phyloP scores from a whole-genome alignment of 2,113 vertebrate species.

The Cyanoramphus novaezelandiae region DNA sequence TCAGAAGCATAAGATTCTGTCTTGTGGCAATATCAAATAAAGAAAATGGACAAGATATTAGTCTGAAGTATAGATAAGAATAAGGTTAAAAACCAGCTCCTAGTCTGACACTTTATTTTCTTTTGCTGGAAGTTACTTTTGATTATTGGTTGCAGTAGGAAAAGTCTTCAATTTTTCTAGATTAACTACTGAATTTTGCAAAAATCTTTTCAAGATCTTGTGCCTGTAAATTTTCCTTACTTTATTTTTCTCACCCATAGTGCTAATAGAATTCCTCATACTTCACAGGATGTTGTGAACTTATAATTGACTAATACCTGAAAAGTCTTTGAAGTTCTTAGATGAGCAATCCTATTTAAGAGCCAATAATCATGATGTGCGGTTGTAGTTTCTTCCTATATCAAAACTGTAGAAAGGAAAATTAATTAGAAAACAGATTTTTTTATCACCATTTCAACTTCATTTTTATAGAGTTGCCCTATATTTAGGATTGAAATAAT shows the following conservation, averaged over 20 bases:
- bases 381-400: slow-evolving; percentile 18
- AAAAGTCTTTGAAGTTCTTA: neutral
- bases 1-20: slow-evolving; percentile 47
- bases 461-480: neutral
- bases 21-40: slow-evolving; percentile 26
- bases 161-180: neutral
- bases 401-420: slow-evolving; percentile 49
- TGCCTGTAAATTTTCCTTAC: neutral
- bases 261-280: neutral
- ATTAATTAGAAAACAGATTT: slow-evolving; percentile 5
- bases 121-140: slow-evolving; percentile 52
- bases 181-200: neutral
- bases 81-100: slow-evolving; percentile 44
- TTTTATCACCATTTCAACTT: slow-evolving; percentile 37
- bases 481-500: neutral
- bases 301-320: neutral
- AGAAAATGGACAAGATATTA: slow-evolving; percentile 2
- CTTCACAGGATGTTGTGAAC: neutral
- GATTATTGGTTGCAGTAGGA: neutral
- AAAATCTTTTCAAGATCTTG: neutral
- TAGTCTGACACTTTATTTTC: slow-evolving; percentile 54
- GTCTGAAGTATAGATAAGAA: neutral
- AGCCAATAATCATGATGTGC: neutral
- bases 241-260: neutral
- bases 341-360: neutral